Conservation (phyloP, 2,888 invertebrate genomes). For the Helobdella robusta region DNA sequence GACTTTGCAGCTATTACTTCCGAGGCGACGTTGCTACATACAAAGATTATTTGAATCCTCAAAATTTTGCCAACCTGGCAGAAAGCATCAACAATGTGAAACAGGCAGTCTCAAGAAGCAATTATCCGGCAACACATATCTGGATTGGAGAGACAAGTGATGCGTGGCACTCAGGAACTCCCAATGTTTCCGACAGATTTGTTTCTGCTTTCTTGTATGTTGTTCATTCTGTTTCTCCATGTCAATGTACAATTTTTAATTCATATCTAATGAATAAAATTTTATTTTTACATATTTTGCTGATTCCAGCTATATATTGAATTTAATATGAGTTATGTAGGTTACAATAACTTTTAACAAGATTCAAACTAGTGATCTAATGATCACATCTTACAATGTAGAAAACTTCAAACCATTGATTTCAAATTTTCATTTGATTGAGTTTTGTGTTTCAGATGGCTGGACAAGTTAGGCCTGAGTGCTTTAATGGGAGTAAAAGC, state of each 20-base stretch:
- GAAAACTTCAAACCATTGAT: too few species aligned
- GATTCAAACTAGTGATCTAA: too few species aligned
- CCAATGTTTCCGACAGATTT: slow-evolving; percentile 59
- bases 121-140: slow-evolving; percentile 52
- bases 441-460: slow-evolving; percentile 51
- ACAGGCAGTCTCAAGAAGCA: slow-evolving; percentile 4
- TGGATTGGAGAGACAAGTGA: slow-evolving; percentile 60
- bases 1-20: slow-evolving; percentile 63
- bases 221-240: neutral
- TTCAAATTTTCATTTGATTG: too few species aligned
- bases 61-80: slow-evolving; percentile 59
- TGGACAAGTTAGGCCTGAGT: slow-evolving; percentile 65
- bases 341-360: too few species aligned
- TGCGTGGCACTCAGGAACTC: slow-evolving; percentile 66
- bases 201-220: slow-evolving; percentile 64
- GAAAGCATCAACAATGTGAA: slow-evolving; percentile 37
- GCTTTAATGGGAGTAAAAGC: slow-evolving; percentile 62
- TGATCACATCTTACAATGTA: too few species aligned
- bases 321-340: too few species aligned
- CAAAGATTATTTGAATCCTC: slow-evolving; percentile 46
- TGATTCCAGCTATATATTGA: too few species aligned
- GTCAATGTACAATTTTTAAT: too few species aligned
- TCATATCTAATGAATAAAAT: too few species aligned
- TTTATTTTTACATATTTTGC: too few species aligned
- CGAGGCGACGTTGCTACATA: slow-evolving; percentile 51